Base-by-base conservation (phyloP, 2,797 vertebrate genomes). In the Buphagus erythrorhynchus region DNA sequence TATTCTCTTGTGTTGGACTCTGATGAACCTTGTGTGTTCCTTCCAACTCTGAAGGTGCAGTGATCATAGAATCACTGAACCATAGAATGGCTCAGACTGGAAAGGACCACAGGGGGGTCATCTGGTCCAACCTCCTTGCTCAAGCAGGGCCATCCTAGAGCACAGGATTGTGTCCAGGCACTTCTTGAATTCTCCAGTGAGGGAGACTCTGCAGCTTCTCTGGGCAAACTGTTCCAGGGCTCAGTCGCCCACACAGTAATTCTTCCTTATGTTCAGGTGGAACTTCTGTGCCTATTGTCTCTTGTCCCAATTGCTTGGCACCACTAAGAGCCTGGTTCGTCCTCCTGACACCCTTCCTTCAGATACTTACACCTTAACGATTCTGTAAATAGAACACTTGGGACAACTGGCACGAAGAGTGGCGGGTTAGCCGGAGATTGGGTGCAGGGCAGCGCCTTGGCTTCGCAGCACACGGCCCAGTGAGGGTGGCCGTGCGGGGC, bases 401-500 rank as follows among this genome's bases (percentile, higher is more conserved):
- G 8, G 38, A 9, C 9, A 62, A 7, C 6, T 2, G 20, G 42
- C 33, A 22, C n/a, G 21, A 24, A 4, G 15, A 14, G 7, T 0
- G 19, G 16, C 2, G 3, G 10, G 28, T 40, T 8, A 9, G 33
- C 33, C 1, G 1, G 24, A n/a, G 21, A 3, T 1, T 4, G 26
- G 18, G 20, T 0, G 5, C 0, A 10, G 33, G 49, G 63, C 54
- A 24, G 26, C 0, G 24, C 2, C 28, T 3, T 0, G 35, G 20
- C 57, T 18, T 3, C 1, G 3, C 38, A 6, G 3, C 13, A 3
- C 5, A 4, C 0, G 14, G 24, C 7, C 6, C 1, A 1, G 18
- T 3, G 59, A 17, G 6, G 5, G 11, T 2, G 19, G 3, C 40
- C 1, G 4, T 3, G 40, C 4, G 10, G 16, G 5, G 40, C 54